Conservation (phyloP, 1,140 invertebrate species). For the Drosophila littoralis region DNA sequence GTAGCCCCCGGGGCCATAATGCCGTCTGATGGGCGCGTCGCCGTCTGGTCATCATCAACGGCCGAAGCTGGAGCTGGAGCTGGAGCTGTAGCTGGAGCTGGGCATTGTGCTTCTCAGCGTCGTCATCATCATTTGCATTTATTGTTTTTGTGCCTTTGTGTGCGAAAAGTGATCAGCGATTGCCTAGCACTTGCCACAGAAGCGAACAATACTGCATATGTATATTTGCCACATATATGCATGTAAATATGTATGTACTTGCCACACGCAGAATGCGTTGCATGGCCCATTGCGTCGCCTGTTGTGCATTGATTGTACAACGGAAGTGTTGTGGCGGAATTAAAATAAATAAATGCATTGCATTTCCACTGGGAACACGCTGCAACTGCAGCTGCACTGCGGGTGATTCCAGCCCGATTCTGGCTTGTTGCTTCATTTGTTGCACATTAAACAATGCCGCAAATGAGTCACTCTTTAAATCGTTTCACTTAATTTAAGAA, state of each 20-base stretch:
- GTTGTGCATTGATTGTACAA: conserved; percentile 78
- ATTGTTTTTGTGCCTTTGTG: conserved; percentile 80
- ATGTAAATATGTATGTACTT: conserved; percentile 44
- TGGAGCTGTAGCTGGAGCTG: conserved; percentile 1
- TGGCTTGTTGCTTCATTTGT: conserved; percentile 76
- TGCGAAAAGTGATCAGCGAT: conserved; percentile 78
- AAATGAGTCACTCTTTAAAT: conserved; percentile 50
- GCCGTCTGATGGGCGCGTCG: conserved; percentile 60
- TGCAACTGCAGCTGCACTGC: conserved; percentile 4
- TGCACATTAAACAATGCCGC: conserved; percentile 67
- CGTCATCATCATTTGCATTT: conserved; percentile 76
- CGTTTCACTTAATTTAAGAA: background rate
- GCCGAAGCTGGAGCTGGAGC: background rate
- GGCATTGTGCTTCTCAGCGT: conserved; percentile 32
- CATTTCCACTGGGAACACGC: conserved; percentile 57
- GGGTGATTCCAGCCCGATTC: background rate
- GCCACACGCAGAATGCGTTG: conserved; percentile 19
- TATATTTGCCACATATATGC: conserved; percentile 18
- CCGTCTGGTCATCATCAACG: conserved; percentile 52
- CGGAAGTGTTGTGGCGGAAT: conserved; percentile 83
- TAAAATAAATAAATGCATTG: conserved; percentile 83
- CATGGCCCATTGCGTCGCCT: conserved; percentile 68
- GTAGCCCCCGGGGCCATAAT: conserved; percentile 56
- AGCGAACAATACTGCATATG: conserved; percentile 14
- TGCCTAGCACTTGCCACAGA: conserved; percentile 62